Evolutionary conservation across 2,888 invertebrate genomes (phyloP).

Genomic region (Aspidapion aeneum): DNA sequence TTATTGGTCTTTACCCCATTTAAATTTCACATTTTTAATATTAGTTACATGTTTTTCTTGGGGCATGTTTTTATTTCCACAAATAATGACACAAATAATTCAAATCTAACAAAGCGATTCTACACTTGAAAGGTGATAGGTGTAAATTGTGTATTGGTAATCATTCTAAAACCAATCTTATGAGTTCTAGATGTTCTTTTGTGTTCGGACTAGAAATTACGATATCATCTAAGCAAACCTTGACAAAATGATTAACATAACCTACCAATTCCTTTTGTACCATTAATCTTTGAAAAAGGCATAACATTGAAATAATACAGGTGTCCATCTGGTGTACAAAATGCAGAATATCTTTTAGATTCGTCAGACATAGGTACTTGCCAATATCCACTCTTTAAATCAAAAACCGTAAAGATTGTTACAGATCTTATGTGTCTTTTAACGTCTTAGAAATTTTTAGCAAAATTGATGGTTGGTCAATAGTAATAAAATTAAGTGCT

Average conservation of each 20-base stretch:
- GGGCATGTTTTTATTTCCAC: not conserved
- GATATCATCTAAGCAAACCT: too few relatives aligned
- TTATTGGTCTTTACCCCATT: not conserved
- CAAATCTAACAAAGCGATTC: not conserved
- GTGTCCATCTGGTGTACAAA: too few relatives aligned
- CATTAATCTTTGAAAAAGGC: too few relatives aligned
- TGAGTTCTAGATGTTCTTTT: too few relatives aligned
- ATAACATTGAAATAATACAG: too few relatives aligned
- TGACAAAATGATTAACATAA: too few relatives aligned
- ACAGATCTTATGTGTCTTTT: not conserved
- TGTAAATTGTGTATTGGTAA: not conserved
- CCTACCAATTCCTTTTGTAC: too few relatives aligned
- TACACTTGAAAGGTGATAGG: not conserved
- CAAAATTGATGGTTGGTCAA: not conserved
- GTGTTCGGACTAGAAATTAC: too few relatives aligned
- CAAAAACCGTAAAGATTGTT: not conserved
- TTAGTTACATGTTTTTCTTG: not conserved
- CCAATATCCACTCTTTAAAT: too few relatives aligned
- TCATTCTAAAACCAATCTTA: not conserved
- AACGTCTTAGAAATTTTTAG: not conserved
- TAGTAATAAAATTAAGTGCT: too few relatives aligned
- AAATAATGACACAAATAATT: constrained; percentile 13
- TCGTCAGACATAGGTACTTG: too few relatives aligned
- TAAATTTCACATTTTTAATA: not conserved
- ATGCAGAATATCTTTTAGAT: too few relatives aligned